These are phyloP conservation scores for Oasisia sp. DNA, from an alignment of 2,888 invertebrate species.

Conservation along the genomic window DNA sequence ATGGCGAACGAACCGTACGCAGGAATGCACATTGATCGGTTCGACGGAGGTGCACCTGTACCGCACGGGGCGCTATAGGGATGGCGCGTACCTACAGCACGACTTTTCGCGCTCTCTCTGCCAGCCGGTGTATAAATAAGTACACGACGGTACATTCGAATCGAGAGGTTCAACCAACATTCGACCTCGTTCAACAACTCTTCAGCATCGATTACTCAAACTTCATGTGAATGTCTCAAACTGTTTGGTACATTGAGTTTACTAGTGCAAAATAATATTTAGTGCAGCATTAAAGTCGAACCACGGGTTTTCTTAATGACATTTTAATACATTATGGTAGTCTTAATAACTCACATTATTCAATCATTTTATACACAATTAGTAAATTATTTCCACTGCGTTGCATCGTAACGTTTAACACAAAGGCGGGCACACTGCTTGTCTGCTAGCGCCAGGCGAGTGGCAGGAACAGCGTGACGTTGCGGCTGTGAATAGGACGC, in stretches of 20 bases:
- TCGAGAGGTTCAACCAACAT: too few species aligned
- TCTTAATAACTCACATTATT: not conserved
- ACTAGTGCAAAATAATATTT: not conserved
- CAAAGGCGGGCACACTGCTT: not conserved
- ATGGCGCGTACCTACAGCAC: not conserved
- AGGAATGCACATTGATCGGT: conserved; percentile 10
- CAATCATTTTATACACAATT: not conserved
- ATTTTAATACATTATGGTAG: not conserved
- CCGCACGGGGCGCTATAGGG: not conserved
- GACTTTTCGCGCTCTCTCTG: not conserved
- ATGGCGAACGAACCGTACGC: conserved; percentile 8
- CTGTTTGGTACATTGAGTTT: not conserved
- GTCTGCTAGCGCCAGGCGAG: not conserved
- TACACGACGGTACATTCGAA: not conserved
- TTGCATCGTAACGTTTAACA: not conserved
- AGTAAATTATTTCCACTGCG: not conserved
- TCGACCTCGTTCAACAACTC: not conserved
- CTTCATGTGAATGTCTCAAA: not conserved
- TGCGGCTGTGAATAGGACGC: not conserved
- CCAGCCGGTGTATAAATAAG: not conserved
- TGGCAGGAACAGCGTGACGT: not conserved
- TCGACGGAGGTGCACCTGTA: not conserved
- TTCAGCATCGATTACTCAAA: conserved; percentile 3
- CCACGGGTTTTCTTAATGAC: not conserved
- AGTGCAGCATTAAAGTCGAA: not conserved